phyloP scores from a whole-genome alignment of 2,113 vertebrate species.

The Boleophthalmus pectinirostris region DNA sequence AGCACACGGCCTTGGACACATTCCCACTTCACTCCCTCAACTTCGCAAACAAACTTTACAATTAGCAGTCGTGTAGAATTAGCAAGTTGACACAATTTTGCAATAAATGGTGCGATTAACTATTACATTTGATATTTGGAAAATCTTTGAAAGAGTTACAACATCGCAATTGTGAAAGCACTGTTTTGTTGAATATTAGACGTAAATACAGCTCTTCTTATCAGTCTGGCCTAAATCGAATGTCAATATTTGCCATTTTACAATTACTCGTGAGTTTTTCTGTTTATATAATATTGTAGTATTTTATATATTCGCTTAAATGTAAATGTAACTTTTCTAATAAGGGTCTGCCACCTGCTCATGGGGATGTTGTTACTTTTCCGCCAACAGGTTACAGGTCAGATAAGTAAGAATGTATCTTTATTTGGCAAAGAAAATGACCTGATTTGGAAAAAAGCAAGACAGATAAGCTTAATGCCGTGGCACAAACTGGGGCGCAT shows the following conservation, averaged over 20 bases:
- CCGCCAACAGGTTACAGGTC: too few relatives aligned
- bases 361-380: too few relatives aligned
- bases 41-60: constrained; percentile 7
- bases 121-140: not conserved
- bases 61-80: not conserved
- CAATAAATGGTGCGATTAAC: not conserved
- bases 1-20: constrained; percentile 2
- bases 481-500: too few relatives aligned
- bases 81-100: not conserved
- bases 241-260: not conserved
- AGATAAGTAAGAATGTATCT: too few relatives aligned
- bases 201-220: not conserved
- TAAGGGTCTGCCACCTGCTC: too few relatives aligned
- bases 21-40: not conserved
- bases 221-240: not conserved
- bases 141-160: too few relatives aligned
- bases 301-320: too few relatives aligned
- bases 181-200: not conserved
- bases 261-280: not conserved
- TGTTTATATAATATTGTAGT: not conserved
- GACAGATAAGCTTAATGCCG: too few relatives aligned
- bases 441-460: too few relatives aligned
- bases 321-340: too few relatives aligned
- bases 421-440: too few relatives aligned
- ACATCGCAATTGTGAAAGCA: not conserved